Evolutionary conservation across 2,797 vertebrate species (phyloP).

Genomic region (Sylvia borin): DNA sequence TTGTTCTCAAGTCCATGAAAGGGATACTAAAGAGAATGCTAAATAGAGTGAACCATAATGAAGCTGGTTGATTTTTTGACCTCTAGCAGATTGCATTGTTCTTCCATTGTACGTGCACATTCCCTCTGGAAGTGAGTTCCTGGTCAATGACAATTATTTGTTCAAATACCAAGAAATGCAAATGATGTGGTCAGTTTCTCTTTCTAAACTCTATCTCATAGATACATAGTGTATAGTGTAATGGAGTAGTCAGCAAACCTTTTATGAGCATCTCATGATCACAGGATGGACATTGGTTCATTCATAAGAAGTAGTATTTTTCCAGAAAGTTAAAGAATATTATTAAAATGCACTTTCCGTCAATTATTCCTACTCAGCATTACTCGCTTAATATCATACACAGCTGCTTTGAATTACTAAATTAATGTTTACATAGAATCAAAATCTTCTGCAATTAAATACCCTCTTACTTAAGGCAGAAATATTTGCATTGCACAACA

Average conservation of each 20-base stretch:
- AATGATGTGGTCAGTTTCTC: neutral
- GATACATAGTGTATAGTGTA: neutral
- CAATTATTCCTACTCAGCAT: neutral
- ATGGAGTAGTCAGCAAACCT: neutral
- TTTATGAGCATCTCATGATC: neutral
- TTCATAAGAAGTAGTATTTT: neutral
- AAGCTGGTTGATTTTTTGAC: conserved; percentile 12
- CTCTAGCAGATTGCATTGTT: neutral
- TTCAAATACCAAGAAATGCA: neutral
- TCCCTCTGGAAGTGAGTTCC: neutral
- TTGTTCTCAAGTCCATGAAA: neutral
- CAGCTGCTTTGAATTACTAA: conserved; percentile 4
- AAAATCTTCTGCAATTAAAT: neutral
- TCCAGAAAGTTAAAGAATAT: neutral
- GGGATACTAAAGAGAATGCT: neutral
- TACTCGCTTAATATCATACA: neutral
- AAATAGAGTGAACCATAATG: neutral
- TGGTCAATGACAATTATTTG: neutral
- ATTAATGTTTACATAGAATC: neutral
- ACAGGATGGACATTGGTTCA: neutral
- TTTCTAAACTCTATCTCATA: neutral
- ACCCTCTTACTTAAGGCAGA: neutral
- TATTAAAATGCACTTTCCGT: conserved; percentile 2
- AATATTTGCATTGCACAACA: neutral
- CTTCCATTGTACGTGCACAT: neutral